phyloP scores from a whole-genome alignment of 2,113 vertebrate species.

The Tachuris rubrigastra region DNA sequence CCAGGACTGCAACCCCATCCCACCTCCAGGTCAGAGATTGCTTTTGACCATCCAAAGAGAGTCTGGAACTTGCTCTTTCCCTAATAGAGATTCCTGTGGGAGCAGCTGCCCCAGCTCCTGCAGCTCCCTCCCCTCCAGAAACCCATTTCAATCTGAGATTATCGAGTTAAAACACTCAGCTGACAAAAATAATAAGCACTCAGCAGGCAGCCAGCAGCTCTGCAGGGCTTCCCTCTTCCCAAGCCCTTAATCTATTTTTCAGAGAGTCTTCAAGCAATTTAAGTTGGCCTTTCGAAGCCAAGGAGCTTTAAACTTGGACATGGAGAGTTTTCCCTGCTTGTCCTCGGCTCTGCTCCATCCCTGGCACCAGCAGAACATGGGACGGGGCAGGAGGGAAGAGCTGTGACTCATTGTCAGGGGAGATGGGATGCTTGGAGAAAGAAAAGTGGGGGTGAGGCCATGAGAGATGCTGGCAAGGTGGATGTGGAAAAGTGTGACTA shows the following conservation, averaged over 20 bases:
- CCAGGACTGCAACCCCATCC: rapidly evolving
- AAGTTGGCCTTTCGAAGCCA: not conserved
- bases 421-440: not conserved
- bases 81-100: not conserved
- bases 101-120: rapidly evolving
- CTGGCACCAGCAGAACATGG: rapidly evolving
- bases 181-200: not conserved
- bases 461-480: not conserved
- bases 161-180: not conserved
- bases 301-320: not conserved
- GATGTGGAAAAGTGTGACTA: not conserved
- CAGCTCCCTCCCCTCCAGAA: not conserved
- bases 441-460: not conserved
- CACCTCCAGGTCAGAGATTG: not conserved
- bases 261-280: not conserved
- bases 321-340: not conserved
- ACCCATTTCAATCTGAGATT: not conserved
- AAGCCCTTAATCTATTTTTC: not conserved
- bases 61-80: not conserved
- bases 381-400: not conserved
- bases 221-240: not conserved
- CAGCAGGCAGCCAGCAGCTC: slow-evolving; percentile 4
- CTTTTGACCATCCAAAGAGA: not conserved
- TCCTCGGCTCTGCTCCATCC: not conserved
- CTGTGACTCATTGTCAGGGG: rapidly evolving